Base-by-base conservation (phyloP, 1,140 invertebrate species). In the Megalonaias nervosa region DNA sequence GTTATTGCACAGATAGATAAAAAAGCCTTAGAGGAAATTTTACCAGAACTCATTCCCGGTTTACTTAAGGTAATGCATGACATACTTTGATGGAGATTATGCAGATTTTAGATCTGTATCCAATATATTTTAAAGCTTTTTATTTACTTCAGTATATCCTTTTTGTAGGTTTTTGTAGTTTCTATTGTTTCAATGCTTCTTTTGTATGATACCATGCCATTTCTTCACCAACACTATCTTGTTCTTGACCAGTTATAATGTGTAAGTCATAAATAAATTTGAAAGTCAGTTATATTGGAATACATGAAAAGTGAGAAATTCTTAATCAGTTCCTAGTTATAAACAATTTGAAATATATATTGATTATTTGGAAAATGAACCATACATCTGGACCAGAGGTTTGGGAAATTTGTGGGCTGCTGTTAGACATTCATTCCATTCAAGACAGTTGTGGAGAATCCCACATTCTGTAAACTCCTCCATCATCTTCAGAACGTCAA, bases 41-140 rank as follows among this genome's bases (percentile, higher is more conserved):
- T 98, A 62, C 92, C 93, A 1, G 93, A 94, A 77, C 93, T 98
- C 67, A 97, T 98, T 94, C 95, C 95, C 19, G 94, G 95, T 48
- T 93, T 98, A n/a, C 93, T 97, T 21, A 94, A 95, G 92, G 96
- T 96, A 91, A 77, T 55, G n/a, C 38, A 26, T n/a, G 12, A 14
- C 15, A 26, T 26, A 12, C 21, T 61, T 19, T 16, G 60, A 61
- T 61, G 38, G 38, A 48, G 11, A 48, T 48, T 48, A 48, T 48
- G 11, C 6, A 48, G 11, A 48, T 19, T 19, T 61, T 61, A 61
- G 17, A 61, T 61, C 21, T 15, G 0, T 61, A 15, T 61, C 21
- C 21, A 61, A 61, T 21, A 61, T 61, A 61, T 61, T 61, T 61
- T 19, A 61, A 61, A 61, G 19, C 21, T 9, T 61, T 61, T 13